A percentile compares a stretch with the other conserved stretches of the same genome.
phyloP scores from a whole-genome alignment of 2,888 invertebrate genomes.

The Ellobium chinense region DNA sequence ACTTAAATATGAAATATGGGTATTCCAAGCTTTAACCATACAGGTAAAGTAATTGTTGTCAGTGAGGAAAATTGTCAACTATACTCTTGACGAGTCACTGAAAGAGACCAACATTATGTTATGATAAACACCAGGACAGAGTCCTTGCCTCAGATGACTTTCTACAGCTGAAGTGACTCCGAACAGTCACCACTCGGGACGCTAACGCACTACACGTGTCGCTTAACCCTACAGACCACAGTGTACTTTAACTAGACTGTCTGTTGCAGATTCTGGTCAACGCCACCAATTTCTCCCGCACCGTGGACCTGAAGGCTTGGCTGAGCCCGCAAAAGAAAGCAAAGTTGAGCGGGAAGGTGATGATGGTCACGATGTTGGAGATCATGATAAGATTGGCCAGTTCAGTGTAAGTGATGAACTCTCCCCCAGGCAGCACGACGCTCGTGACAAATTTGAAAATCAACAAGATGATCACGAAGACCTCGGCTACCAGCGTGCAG shows the following conservation, averaged over 20 bases:
- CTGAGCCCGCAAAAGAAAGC: constrained; percentile 34
- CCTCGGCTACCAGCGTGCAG: constrained; percentile 32
- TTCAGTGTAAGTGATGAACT: neutral
- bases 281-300: neutral
- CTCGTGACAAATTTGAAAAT: neutral
- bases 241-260: neutral
- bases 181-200: too few relatives aligned
- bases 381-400: neutral
- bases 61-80: too few relatives aligned
- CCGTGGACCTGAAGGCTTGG: constrained; percentile 8
- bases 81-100: too few relatives aligned
- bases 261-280: neutral
- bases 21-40: too few relatives aligned
- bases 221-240: neutral
- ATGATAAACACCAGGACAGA: too few relatives aligned
- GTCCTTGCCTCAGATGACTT: neutral
- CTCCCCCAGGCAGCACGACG: neutral
- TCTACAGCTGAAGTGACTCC: too few relatives aligned
- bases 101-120: too few relatives aligned
- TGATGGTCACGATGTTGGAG: constrained; percentile 9
- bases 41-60: too few relatives aligned
- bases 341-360: constrained; percentile 34
- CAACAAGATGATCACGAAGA: constrained; percentile 22
- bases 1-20: too few relatives aligned
- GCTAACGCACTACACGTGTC: too few relatives aligned